These are phyloP conservation scores for Bimastos eiseni DNA, from an alignment of 2,888 invertebrate genomes.

Conservation along the genomic window DNA sequence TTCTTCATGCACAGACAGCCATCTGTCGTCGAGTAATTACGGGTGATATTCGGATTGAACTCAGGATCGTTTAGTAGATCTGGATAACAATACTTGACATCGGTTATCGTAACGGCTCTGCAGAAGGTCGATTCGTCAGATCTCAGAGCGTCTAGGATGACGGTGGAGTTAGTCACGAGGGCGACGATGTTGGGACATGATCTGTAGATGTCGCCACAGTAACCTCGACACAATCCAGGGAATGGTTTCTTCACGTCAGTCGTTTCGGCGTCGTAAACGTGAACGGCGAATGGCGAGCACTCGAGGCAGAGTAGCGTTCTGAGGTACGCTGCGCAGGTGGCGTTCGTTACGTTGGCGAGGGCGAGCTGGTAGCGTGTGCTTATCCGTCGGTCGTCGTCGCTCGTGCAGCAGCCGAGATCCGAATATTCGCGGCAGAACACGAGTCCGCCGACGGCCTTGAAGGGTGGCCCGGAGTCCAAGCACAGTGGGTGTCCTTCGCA, in stretches of 20 bases:
- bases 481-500: slow-evolving; percentile 53
- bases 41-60: background rate
- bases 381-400: slow-evolving; percentile 45
- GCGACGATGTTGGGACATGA: slow-evolving; percentile 48
- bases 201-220: slow-evolving; percentile 49
- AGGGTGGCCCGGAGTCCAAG: slow-evolving; percentile 55
- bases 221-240: slow-evolving; percentile 53
- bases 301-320: slow-evolving; percentile 53
- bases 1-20: slow-evolving; percentile 56
- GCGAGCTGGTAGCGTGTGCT: slow-evolving; percentile 39
- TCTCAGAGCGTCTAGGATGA: slow-evolving; percentile 23
- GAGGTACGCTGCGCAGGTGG: slow-evolving; percentile 46
- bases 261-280: slow-evolving; percentile 55
- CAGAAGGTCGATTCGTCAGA: slow-evolving; percentile 47
- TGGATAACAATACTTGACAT: slow-evolving; percentile 56
- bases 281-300: slow-evolving; percentile 59
- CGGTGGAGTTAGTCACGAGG: slow-evolving; percentile 41
- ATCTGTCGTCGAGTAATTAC: slow-evolving; percentile 40
- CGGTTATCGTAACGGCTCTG: slow-evolving; percentile 43
- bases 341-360: background rate
- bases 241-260: slow-evolving; percentile 45
- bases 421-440: slow-evolving; percentile 53
- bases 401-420: slow-evolving; percentile 55
- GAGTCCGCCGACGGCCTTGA: slow-evolving; percentile 43
- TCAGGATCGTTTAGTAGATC: slow-evolving; percentile 48